phyloP scores from a whole-genome alignment of 2,797 vertebrate genomes.

The Danio tinwini region DNA sequence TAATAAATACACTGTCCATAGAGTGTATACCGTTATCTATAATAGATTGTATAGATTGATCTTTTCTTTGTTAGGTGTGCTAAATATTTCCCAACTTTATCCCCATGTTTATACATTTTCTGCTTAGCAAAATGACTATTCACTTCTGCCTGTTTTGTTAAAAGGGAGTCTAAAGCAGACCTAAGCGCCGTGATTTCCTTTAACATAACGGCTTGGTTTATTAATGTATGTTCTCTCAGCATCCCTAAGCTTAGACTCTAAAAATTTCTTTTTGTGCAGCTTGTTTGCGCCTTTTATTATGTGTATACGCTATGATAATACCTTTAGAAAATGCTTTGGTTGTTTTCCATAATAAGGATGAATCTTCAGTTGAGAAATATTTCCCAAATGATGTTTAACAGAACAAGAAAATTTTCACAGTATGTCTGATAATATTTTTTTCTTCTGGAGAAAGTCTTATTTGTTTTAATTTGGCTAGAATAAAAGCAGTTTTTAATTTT shows the following conservation, averaged over 20 bases:
- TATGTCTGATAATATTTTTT: too few species aligned
- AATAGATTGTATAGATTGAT: too few species aligned
- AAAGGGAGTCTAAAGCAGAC: not conserved
- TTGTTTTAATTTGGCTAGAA: too few species aligned
- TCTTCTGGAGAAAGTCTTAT: too few species aligned
- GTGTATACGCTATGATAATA: conserved; percentile 1
- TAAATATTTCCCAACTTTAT: too few species aligned
- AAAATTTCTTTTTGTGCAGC: conserved; percentile 15
- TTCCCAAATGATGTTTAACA: too few species aligned
- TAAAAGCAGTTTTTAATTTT: too few species aligned
- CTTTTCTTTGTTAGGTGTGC: too few species aligned
- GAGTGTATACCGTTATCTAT: too few species aligned
- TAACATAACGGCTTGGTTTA: not conserved
- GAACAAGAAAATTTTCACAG: too few species aligned
- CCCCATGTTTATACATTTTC: too few species aligned
- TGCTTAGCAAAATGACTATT: conserved; percentile 30
- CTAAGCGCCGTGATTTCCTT: not conserved
- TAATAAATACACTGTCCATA: too few species aligned
- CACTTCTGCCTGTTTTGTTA: not conserved
- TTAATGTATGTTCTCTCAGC: not conserved
- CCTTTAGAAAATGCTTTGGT: conserved; percentile 35
- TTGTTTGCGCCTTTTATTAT: conserved; percentile 13
- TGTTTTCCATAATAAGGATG: conserved; percentile 23
- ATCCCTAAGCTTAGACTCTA: conserved; percentile 15
- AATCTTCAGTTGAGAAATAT: not conserved